These are phyloP conservation scores for Habrosyne pyritoides DNA, from an alignment of 2,888 invertebrate genomes.

Conservation along the genomic window DNA sequence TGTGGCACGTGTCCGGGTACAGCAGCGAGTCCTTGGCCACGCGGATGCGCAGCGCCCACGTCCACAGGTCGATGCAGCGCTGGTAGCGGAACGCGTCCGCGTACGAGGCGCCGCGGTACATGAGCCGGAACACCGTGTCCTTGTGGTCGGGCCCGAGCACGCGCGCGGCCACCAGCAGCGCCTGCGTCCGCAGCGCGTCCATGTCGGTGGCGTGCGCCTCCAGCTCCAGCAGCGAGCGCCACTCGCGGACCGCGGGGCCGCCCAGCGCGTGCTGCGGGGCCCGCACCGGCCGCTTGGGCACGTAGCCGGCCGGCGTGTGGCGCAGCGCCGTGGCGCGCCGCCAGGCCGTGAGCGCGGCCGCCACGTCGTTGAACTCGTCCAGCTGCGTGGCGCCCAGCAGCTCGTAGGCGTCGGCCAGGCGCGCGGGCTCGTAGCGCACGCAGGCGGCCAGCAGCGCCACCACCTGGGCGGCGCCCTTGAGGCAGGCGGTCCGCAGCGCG, in stretches of 20 bases:
- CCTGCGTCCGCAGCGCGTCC: slow-evolving; percentile 93
- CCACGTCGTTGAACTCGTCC: slow-evolving; percentile 92
- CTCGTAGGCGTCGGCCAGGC: slow-evolving; percentile 93
- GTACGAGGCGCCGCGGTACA: slow-evolving; percentile 89
- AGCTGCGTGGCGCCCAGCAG: slow-evolving; percentile 93
- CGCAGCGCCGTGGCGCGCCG: slow-evolving; percentile 84
- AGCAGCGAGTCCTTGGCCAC: slow-evolving; percentile 90
- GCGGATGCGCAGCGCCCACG: slow-evolving; percentile 90
- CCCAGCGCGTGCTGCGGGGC: slow-evolving; percentile 87
- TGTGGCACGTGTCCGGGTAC: slow-evolving; percentile 89
- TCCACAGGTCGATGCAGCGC: slow-evolving; percentile 94
- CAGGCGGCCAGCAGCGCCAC: slow-evolving; percentile 84
- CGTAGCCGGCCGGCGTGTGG: slow-evolving; percentile 33
- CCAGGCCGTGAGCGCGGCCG: slow-evolving; percentile 90
- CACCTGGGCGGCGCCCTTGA: slow-evolving; percentile 87
- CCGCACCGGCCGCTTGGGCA: slow-evolving; percentile 71
- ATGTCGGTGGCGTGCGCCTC: slow-evolving; percentile 89
- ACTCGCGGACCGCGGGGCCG: slow-evolving; percentile 88
- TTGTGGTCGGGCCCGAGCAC: slow-evolving; percentile 93
- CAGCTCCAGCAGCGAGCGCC: slow-evolving; percentile 88
- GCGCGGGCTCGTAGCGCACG: slow-evolving; percentile 85
- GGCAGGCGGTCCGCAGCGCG: slow-evolving; percentile 93
- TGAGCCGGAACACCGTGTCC: slow-evolving; percentile 92
- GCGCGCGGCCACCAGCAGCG: slow-evolving; percentile 93
- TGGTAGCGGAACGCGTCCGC: slow-evolving; percentile 90